Base-by-base conservation (phyloP, 2,888 invertebrate genomes). In the Sabatieria punctata region DNA sequence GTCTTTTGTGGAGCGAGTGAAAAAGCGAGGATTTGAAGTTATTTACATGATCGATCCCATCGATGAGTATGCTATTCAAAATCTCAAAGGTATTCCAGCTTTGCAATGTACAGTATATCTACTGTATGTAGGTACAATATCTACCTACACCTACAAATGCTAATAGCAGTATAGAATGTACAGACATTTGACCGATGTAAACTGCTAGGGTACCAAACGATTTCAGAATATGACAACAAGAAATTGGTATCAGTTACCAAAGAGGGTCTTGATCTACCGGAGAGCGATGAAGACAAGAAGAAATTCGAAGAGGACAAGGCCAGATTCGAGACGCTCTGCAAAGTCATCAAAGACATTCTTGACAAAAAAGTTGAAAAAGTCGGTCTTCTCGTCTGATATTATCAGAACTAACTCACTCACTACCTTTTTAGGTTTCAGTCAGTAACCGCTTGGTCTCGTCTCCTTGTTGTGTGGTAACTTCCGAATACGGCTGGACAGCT, bases 1-100 rank as follows among this genome's bases (percentile, higher is more conserved):
- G 22, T 85, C 93, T 1, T 97, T 97, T 59, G 93, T 97, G 45
- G 97, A 97, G 73, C 77, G 86, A 49, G 88, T 97, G 15, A 85
- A 85, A 79, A 93, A 88, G 66, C 83, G 91, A 62, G 95, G 95
- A 30, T 91, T 85, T 63, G 95, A 97, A 73, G 86, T 88, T 1
- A 77, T 97, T 44, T 97, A 95, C 79, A 97, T 97, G 95, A 82
- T 83, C 0, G 95, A 97, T 68, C 95, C 97, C 45, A 97, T 97
- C 60, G 97, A 97, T 71, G 95, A 99, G 71, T 97, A 97, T 65
- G 89, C 91, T 57, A 88, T 91, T 24, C 95, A 97, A 68, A 93
- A 97, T 69, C 74, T 97, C 74, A 95, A 85, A 72, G 49, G 49
- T 48, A 11, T 3, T n/a, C n/a, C n/a, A n/a, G n/a, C n/a, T n/a